These are phyloP conservation scores for Epistrophe eligans DNA, from an alignment of 2,888 invertebrate genomes.

Conservation along the genomic window DNA sequence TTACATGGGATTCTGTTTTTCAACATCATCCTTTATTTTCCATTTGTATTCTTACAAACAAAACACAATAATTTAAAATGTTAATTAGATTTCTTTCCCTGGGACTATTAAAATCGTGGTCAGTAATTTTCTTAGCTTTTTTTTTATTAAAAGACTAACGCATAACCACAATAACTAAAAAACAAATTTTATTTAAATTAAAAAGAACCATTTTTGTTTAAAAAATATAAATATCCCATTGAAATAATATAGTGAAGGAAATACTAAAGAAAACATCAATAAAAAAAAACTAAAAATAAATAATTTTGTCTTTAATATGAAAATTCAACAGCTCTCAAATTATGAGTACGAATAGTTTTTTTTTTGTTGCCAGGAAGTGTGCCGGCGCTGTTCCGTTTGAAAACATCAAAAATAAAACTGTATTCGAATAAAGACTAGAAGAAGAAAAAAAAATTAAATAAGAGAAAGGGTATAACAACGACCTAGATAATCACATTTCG, in stretches of 20 bases:
- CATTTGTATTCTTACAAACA: background rate
- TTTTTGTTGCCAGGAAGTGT: conserved; percentile 37
- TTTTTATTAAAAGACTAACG: background rate
- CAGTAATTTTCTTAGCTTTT: background rate
- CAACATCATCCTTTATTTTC: background rate
- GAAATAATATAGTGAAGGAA: background rate
- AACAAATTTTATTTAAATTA: background rate
- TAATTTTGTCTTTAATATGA: conserved; percentile 12
- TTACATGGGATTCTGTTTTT: too few relatives aligned
- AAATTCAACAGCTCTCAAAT: conserved; percentile 41
- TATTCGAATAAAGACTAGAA: background rate
- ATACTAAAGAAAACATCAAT: background rate
- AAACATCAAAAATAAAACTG: conserved; percentile 17
- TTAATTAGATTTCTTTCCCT: background rate
- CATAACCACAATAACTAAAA: background rate
- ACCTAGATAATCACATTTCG: conserved; percentile 40
- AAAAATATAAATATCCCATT: conserved; percentile 1
- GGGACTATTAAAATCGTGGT: background rate
- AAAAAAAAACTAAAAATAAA: conserved; percentile 38
- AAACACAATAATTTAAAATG: conserved; percentile 14
- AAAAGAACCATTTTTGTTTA: conserved; percentile 5
- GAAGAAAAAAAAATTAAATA: background rate
- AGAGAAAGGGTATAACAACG: conserved; percentile 24
- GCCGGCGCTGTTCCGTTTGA: background rate
- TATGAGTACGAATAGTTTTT: conserved; percentile 23